Base-by-base conservation (phyloP, 2,797 vertebrate species). In the Phrynocephalus forsythii region DNA sequence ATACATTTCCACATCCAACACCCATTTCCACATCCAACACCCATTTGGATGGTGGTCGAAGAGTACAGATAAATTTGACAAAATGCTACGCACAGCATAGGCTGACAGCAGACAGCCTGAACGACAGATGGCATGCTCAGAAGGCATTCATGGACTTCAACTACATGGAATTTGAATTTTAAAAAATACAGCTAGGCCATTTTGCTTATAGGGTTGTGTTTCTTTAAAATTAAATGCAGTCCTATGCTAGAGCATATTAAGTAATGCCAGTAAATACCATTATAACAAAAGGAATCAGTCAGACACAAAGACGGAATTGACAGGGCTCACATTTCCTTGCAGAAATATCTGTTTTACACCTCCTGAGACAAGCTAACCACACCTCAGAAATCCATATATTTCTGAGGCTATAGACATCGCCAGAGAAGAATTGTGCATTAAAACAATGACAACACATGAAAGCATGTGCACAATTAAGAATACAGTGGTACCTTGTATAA, bases 41-140 rank as follows among this genome's bases (percentile, higher is more conserved):
- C 60, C 93, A 88, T 52, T 89, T 82, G 93, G 60, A 33, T 87
- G 82, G 66, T 85, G 28, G 89, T 87, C 52, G 92, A 78, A 63
- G 88, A 93, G 91, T 11, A 82, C 30, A 87, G 44, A 91, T 90
- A 82, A 66, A 81, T 18, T 89, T 90, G 30, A 83, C 38, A 79
- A 93, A 92, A 80, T 3, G 78, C 63, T 76, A 52, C 83, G 30
- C n/a, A n/a, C 88, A 85, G 73, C 91, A 94, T 86, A 87, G 67
- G 88, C 4, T 20, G 90, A 86, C 83, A 92, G 81, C 72, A 91
- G 85, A 66, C 77, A 67, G 76, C 77, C 83, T 93, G 88, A 94
- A 38, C 33, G 60, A 93, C 89, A 93, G 80, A 94, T 75, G 93
- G 71, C 72, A 89, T 85, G 91, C 94, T 87, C 88, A 92, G 87